A percentile compares a stretch with the other conserved stretches of the same genome.
phyloP scores from a whole-genome alignment of 2,888 invertebrate species.

The Zaprionus bogoriensis region DNA sequence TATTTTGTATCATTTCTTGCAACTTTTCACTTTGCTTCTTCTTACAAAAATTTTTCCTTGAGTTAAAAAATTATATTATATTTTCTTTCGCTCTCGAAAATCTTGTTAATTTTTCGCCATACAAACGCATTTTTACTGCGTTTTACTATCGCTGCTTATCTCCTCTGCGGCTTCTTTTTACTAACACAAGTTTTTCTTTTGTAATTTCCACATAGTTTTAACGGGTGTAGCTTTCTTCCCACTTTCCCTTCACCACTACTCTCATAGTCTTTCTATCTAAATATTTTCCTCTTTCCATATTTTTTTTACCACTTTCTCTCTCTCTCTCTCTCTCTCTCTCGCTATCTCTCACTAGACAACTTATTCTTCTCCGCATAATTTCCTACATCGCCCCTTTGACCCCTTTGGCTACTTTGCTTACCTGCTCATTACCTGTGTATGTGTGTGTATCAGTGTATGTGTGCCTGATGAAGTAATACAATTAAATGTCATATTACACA shows the following conservation, averaged over 20 bases:
- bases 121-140: background rate
- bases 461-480: conserved; percentile 63
- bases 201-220: too few species aligned
- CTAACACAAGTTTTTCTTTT: background rate
- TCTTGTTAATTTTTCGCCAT: background rate
- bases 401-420: background rate
- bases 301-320: background rate
- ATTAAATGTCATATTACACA: conserved; percentile 58
- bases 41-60: background rate
- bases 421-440: conserved; percentile 16
- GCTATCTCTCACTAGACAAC: background rate
- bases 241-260: too few species aligned
- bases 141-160: background rate
- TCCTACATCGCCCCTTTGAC: background rate
- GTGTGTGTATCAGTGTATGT: background rate
- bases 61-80: background rate
- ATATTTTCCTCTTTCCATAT: background rate
- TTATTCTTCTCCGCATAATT: background rate
- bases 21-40: background rate
- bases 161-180: background rate
- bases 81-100: background rate
- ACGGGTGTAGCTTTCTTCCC: too few species aligned
- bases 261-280: too few species aligned
- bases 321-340: background rate
- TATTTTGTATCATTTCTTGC: background rate